Evolutionary conservation across 2,113 vertebrate genomes (phyloP).

Genomic region (Rhagologus leucostigma): DNA sequence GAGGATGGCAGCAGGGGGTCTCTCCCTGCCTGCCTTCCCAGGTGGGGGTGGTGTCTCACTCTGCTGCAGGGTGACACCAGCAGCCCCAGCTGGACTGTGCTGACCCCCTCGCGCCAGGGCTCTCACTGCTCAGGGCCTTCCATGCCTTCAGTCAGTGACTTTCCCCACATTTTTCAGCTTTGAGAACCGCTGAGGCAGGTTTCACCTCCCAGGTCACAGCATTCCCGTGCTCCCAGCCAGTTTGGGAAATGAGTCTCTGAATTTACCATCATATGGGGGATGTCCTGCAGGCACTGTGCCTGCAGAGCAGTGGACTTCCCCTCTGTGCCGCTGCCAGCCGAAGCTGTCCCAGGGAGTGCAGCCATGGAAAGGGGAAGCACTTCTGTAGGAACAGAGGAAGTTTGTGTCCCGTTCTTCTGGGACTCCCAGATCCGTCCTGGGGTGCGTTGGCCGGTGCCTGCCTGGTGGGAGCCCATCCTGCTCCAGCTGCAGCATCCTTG

Average conservation of each 20-base stretch:
- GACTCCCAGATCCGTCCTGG: neutral
- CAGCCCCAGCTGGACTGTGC: neutral
- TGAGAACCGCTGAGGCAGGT: neutral
- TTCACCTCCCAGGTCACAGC: neutral
- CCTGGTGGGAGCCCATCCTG: accelerated
- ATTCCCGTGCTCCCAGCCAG: neutral
- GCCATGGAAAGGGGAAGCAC: neutral
- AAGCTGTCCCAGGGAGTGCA: neutral
- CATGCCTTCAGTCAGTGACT: neutral
- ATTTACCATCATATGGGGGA: accelerated
- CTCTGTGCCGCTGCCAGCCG: accelerated
- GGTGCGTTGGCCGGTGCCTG: neutral
- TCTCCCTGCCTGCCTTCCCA: neutral
- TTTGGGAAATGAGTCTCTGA: neutral
- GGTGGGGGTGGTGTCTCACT: neutral
- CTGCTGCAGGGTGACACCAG: neutral
- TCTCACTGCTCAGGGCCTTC: neutral
- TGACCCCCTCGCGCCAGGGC: neutral
- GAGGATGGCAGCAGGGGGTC: neutral
- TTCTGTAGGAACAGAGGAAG: neutral
- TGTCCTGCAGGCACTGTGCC: neutral
- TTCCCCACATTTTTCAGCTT: neutral
- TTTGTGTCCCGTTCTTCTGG: accelerated
- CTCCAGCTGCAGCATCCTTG: neutral
- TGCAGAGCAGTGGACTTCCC: neutral